phyloP scores from a whole-genome alignment of 2,797 vertebrate species.

The Balearica regulorum region DNA sequence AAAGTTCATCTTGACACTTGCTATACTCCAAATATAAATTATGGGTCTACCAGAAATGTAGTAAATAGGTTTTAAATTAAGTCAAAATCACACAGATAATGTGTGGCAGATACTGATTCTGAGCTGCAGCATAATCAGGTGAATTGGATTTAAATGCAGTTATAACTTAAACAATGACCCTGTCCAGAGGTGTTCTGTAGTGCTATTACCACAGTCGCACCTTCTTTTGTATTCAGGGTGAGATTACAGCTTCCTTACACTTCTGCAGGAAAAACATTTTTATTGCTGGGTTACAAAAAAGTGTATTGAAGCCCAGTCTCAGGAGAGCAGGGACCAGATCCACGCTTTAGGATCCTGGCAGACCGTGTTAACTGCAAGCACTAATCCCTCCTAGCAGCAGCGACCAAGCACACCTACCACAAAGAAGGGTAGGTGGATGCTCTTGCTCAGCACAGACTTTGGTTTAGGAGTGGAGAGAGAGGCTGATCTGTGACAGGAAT shows the following conservation, averaged over 20 bases:
- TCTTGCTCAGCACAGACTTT: not conserved
- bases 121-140: not conserved
- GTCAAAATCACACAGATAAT: not conserved
- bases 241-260: not conserved
- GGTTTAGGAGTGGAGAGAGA: not conserved
- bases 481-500: not conserved
- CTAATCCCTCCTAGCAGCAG: not conserved
- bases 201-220: not conserved
- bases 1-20: not conserved
- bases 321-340: not conserved
- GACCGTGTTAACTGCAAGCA: not conserved
- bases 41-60: not conserved
- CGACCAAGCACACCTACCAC: not conserved
- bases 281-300: not conserved
- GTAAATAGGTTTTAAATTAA: not conserved
- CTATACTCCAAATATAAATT: not conserved
- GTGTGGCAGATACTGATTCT: not conserved
- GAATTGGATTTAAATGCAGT: not conserved
- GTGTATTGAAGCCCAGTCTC: not conserved
- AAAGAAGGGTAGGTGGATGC: not conserved
- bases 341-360: accelerated
- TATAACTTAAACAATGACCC: not conserved
- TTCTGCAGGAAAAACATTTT: not conserved
- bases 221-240: not conserved
- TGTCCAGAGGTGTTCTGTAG: not conserved